Percentiles rank a stretch among this genome's conserved stretches.
Conservation (phyloP, 1,140 invertebrate species). For the Psilanteris sp. region DNA sequence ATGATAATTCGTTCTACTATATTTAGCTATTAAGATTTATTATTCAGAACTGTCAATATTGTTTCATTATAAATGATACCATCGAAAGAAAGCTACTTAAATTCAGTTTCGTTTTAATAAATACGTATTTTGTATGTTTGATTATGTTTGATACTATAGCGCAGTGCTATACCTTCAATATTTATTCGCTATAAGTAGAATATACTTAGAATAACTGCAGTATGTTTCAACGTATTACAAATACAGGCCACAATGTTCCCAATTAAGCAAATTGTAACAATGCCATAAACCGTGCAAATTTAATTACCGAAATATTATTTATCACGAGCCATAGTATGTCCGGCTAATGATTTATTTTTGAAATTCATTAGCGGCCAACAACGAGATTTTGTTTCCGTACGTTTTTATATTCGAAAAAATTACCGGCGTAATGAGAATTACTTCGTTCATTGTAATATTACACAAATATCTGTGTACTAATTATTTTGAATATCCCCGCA, state of each 20-base stretch:
- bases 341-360: conserved; percentile 20
- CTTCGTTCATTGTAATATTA: conserved; percentile 1
- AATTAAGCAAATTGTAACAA: conserved; percentile 3
- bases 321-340: neutral
- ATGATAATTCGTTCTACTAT: too few species aligned
- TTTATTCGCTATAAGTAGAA: conserved; percentile 16
- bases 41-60: too few species aligned
- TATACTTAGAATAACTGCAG: conserved; percentile 12
- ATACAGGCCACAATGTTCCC: neutral
- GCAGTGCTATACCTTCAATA: conserved; percentile 13
- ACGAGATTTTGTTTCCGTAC: neutral
- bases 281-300: conserved; percentile 6
- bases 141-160: conserved; percentile 1
- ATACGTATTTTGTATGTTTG: neutral
- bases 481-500: conserved; percentile 6
- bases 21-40: too few species aligned
- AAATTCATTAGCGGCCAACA: conserved; percentile 10
- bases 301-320: conserved; percentile 28
- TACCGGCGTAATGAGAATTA: too few species aligned
- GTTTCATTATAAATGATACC: too few species aligned
- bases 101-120: neutral
- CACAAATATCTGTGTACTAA: conserved; percentile 35
- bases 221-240: conserved; percentile 3
- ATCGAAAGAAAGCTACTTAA: too few species aligned
- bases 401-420: too few species aligned